Percentiles rank a stretch among this genome's conserved stretches.
Conservation (phyloP, 2,797 vertebrate species). For the Brotula barbata region DNA sequence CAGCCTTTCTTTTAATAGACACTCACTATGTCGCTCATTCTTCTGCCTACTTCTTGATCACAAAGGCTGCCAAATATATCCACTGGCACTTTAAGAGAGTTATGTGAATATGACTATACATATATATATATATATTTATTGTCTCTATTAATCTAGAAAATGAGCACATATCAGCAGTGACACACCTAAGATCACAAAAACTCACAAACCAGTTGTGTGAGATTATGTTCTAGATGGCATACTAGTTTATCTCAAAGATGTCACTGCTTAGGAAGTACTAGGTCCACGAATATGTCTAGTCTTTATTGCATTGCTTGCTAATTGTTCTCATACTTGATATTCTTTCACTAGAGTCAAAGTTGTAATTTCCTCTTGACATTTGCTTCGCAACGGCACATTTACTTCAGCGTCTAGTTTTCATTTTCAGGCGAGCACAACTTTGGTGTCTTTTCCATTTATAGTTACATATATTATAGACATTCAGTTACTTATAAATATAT, state of each 20-base stretch:
- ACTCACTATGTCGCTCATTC: slow-evolving; percentile 66
- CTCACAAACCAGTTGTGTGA: slow-evolving; percentile 19
- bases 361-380: slow-evolving; percentile 6
- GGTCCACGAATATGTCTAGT: background rate
- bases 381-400: slow-evolving; percentile 11
- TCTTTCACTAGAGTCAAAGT: slow-evolving; percentile 14
- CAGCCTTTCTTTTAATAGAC: slow-evolving; percentile 75
- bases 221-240: background rate
- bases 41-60: slow-evolving; percentile 70
- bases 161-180: slow-evolving; percentile 28
- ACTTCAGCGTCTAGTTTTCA: slow-evolving; percentile 8
- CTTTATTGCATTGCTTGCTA: slow-evolving; percentile 17
- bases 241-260: slow-evolving; percentile 17
- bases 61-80: slow-evolving; percentile 78
- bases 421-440: slow-evolving; percentile 3
- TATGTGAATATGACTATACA: slow-evolving; percentile 52
- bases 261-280: slow-evolving; percentile 1
- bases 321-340: background rate
- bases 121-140: slow-evolving; percentile 72
- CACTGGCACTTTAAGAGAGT: slow-evolving; percentile 74
- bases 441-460: background rate
- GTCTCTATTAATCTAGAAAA: slow-evolving; percentile 37
- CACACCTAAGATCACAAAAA: slow-evolving; percentile 4
- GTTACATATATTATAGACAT: background rate
- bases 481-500: too few species aligned